These are phyloP conservation scores for Hippocampus abdominalis DNA, from an alignment of 2,113 vertebrate species.

Conservation along the genomic window DNA sequence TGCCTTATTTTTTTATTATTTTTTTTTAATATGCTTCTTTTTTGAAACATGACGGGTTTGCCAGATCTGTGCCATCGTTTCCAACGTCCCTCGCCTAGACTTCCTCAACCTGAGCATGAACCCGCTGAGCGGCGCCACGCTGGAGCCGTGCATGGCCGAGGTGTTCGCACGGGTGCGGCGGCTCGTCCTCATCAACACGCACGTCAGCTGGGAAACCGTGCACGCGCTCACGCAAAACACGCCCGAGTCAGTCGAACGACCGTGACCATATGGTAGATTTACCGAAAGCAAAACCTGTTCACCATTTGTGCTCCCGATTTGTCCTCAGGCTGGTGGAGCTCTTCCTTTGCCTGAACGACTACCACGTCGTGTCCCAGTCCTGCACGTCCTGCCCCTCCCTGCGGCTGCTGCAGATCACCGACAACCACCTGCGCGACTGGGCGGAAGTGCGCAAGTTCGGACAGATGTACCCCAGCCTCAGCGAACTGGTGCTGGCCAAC, in stretches of 20 bases:
- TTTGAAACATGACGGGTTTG: slow-evolving; percentile 6
- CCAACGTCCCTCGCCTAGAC: slow-evolving; percentile 90
- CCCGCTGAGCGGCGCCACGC: slow-evolving; percentile 82
- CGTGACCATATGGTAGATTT: neutral
- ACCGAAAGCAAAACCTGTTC: neutral
- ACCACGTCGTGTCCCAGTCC: slow-evolving; percentile 82
- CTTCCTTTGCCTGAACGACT: slow-evolving; percentile 97
- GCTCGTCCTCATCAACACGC: slow-evolving; percentile 96
- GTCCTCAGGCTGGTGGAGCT: slow-evolving; percentile 89
- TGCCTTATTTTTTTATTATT: too few species aligned
- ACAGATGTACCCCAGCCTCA: slow-evolving; percentile 86
- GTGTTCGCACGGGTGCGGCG: slow-evolving; percentile 85
- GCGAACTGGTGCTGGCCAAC: slow-evolving; percentile 88
- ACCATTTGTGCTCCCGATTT: neutral
- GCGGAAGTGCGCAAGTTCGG: slow-evolving; percentile 90
- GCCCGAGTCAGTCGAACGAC: slow-evolving; percentile 79
- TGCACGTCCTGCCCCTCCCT: slow-evolving; percentile 83
- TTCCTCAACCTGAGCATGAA: slow-evolving; percentile 98
- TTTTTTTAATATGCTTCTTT: neutral
- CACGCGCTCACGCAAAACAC: slow-evolving; percentile 86
- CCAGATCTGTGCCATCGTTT: slow-evolving; percentile 95
- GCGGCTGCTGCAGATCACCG: slow-evolving; percentile 93
- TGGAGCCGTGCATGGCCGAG: slow-evolving; percentile 82
- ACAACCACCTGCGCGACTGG: slow-evolving; percentile 94
- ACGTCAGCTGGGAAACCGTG: slow-evolving; percentile 92